phyloP scores from a whole-genome alignment of 30 jellyfish, hydroid and myxozoan species.

The Aurelia sp. region DNA sequence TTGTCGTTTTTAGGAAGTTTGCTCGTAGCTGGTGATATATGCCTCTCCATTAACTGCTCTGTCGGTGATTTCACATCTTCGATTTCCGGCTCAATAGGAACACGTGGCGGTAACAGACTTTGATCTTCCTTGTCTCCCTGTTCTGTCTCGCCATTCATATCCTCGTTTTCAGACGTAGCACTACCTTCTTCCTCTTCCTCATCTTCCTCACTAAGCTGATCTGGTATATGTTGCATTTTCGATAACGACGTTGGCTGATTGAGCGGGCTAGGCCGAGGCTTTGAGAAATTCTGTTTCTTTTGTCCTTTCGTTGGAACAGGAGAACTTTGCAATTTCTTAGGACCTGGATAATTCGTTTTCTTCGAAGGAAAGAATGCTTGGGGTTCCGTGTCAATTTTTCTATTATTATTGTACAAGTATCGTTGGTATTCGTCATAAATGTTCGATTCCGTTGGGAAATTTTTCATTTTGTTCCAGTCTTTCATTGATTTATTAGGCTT shows the following conservation, averaged over 20 bases:
- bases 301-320: constrained; percentile 52
- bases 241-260: constrained; percentile 73
- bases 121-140: constrained; percentile 41
- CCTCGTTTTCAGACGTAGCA: constrained; percentile 48
- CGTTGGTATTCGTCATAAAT: constrained; percentile 36
- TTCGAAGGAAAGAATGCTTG: constrained; percentile 32
- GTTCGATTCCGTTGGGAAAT: constrained; percentile 22
- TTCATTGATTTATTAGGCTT: constrained; percentile 25
- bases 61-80: constrained; percentile 54
- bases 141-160: constrained; percentile 23
- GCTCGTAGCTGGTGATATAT: constrained; percentile 45
- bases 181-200: constrained; percentile 67
- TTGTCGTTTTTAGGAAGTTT: constrained; percentile 17
- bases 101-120: not conserved
- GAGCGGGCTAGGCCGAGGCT: constrained; percentile 70
- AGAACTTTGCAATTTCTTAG: constrained; percentile 10
- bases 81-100: constrained; percentile 47
- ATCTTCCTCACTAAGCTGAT: constrained; percentile 67
- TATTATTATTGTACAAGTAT: constrained; percentile 49
- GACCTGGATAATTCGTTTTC: constrained; percentile 29
- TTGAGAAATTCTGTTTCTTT: constrained; percentile 56
- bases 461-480: constrained; percentile 56
- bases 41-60: constrained; percentile 53
- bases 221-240: constrained; percentile 56
- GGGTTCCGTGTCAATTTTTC: constrained; percentile 30